phyloP scores from a whole-genome alignment of 2,797 vertebrate species.

The Tapirus indicus region DNA sequence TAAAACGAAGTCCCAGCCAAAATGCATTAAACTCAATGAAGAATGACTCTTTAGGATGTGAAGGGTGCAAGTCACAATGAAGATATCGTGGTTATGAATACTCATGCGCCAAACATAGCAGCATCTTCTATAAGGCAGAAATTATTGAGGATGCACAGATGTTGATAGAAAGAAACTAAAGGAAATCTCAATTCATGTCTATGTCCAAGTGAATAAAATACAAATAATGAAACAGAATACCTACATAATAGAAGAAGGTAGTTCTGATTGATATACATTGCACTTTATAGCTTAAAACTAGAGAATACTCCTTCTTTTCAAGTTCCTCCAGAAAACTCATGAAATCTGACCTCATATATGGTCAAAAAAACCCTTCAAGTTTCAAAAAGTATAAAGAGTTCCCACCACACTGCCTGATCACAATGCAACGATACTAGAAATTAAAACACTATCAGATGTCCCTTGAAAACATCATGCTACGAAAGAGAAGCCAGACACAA shows the following conservation, averaged over 20 bases:
- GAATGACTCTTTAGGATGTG: accelerated
- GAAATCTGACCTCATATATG: neutral
- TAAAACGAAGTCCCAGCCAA: neutral
- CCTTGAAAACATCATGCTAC: neutral
- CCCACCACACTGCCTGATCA: neutral
- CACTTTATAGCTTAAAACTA: neutral
- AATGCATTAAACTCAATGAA: accelerated
- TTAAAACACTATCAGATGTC: too few relatives aligned
- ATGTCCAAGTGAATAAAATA: neutral
- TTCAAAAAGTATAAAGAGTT: neutral
- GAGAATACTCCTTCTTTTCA: neutral
- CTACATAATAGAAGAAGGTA: accelerated
- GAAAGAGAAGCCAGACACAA: neutral
- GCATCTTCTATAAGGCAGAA: accelerated
- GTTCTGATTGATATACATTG: neutral
- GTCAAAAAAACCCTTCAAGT: neutral
- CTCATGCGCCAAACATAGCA: neutral
- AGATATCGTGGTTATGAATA: accelerated
- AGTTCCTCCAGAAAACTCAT: neutral
- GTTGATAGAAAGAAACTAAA: neutral
- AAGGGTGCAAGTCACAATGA: accelerated
- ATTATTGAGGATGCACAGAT: neutral
- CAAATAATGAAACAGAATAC: neutral
- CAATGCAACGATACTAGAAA: neutral
- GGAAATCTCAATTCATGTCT: too few relatives aligned